These are phyloP conservation scores for Cartodere bifasciata DNA, from an alignment of 2,888 invertebrate genomes.

Conservation along the genomic window DNA sequence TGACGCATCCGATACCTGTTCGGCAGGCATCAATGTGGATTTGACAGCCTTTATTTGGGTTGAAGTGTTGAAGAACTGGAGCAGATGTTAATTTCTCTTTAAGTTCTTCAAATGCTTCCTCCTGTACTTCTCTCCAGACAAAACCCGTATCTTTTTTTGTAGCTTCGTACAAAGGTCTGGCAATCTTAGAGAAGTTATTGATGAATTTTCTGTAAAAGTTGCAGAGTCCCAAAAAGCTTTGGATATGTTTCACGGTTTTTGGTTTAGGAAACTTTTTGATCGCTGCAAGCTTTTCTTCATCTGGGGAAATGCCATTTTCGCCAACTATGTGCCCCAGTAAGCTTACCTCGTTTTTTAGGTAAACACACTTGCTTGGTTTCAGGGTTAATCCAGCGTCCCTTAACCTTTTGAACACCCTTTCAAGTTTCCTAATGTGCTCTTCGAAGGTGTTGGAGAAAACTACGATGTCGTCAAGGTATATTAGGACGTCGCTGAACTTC, in stretches of 20 bases:
- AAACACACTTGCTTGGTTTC: slow-evolving; percentile 10
- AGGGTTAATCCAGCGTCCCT: slow-evolving; percentile 11
- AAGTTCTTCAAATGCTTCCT: slow-evolving; percentile 12
- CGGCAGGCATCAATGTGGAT: slow-evolving; percentile 27
- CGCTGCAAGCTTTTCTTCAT: slow-evolving; percentile 8
- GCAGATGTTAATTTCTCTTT: slow-evolving; percentile 18
- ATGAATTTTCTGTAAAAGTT: slow-evolving; percentile 12
- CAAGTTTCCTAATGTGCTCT: slow-evolving; percentile 8
- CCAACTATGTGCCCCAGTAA: slow-evolving; percentile 10
- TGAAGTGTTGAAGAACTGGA: slow-evolving; percentile 18
- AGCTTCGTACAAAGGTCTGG: slow-evolving; percentile 16
- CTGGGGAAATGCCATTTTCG: slow-evolving; percentile 7
- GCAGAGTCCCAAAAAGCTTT: slow-evolving; percentile 11
- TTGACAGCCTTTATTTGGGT: slow-evolving; percentile 15
- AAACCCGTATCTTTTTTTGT: slow-evolving; percentile 11
- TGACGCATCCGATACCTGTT: too few relatives aligned
- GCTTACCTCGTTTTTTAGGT: background rate
- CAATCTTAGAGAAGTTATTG: too few relatives aligned
- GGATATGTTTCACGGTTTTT: slow-evolving; percentile 5
- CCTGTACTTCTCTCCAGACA: slow-evolving; percentile 12
- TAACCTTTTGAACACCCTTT: slow-evolving; percentile 9
- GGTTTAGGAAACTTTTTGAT: slow-evolving; percentile 11
- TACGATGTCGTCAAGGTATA: slow-evolving; percentile 12
- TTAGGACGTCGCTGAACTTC: background rate
- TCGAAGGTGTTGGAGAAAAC: slow-evolving; percentile 9